These are phyloP conservation scores for Andrena cerasifolii DNA, from an alignment of 1,140 invertebrate genomes.

Conservation along the genomic window DNA sequence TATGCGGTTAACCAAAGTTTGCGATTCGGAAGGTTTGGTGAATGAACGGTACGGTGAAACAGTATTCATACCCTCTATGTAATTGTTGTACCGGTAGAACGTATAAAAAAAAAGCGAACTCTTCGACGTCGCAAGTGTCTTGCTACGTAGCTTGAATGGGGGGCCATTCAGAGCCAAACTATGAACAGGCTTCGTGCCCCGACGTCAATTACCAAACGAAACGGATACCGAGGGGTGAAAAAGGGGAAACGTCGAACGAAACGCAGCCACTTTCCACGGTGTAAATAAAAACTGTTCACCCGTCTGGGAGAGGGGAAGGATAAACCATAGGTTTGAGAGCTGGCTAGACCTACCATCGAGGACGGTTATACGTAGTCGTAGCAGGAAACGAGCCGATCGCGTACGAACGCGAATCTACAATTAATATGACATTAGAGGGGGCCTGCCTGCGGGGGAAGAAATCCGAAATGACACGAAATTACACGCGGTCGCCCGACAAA, in stretches of 20 bases:
- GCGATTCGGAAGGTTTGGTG: constrained; percentile 54
- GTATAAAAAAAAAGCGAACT: not conserved
- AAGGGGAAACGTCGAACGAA: not conserved
- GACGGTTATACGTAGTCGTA: constrained; percentile 46
- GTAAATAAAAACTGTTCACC: constrained; percentile 23
- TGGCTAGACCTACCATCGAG: constrained; percentile 39
- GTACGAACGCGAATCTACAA: constrained; percentile 69
- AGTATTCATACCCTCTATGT: constrained; percentile 21
- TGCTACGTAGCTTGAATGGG: too few relatives aligned
- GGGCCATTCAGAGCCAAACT: too few relatives aligned
- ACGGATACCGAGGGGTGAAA: too few relatives aligned
- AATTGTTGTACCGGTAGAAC: not conserved
- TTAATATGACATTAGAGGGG: constrained; percentile 77
- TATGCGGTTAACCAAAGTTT: constrained; percentile 76
- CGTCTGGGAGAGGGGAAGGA: not conserved
- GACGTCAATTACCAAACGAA: not conserved
- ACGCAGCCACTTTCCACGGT: not conserved
- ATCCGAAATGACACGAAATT: constrained; percentile 73
- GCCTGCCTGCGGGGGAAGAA: constrained; percentile 60
- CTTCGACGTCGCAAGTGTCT: too few relatives aligned
- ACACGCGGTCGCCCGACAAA: constrained; percentile 48
- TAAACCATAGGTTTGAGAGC: constrained; percentile 24
- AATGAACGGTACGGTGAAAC: constrained; percentile 24
- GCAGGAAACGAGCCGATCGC: constrained; percentile 58
- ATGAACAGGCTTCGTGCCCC: not conserved